Evolutionary conservation across 1,140 invertebrate species (phyloP).

Genomic region (Lethocerus indicus): DNA sequence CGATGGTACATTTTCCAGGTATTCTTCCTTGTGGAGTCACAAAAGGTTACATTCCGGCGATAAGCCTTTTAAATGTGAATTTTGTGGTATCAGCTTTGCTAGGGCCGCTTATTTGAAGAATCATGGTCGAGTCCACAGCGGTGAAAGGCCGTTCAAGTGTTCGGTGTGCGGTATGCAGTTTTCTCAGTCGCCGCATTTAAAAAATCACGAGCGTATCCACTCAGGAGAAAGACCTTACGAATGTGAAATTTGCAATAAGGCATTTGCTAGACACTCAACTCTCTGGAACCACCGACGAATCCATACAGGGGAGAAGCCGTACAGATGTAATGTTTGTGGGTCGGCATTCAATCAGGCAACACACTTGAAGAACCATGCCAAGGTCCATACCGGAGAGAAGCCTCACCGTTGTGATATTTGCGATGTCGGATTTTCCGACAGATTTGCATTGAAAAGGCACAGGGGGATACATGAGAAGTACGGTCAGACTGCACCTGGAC

Average conservation of each 20-base stretch:
- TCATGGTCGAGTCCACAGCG: constrained; percentile 62
- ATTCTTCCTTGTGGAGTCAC: constrained; percentile 71
- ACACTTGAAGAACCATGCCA: constrained; percentile 72
- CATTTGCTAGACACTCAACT: constrained; percentile 69
- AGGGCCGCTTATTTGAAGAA: constrained; percentile 84
- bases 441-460: constrained; percentile 60
- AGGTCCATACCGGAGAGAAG: constrained; percentile 30
- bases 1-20: constrained; percentile 37
- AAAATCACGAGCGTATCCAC: constrained; percentile 83
- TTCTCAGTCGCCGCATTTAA: constrained; percentile 71
- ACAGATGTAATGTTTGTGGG: constrained; percentile 65
- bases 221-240: constrained; percentile 79
- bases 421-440: constrained; percentile 68
- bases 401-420: constrained; percentile 54
- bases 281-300: constrained; percentile 85
- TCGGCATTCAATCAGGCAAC: constrained; percentile 73
- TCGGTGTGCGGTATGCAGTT: constrained; percentile 77
- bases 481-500: constrained; percentile 31
- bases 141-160: constrained; percentile 73
- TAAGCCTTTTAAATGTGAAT: constrained; percentile 81
- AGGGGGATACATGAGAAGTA: constrained; percentile 63
- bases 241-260: constrained; percentile 81
- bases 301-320: constrained; percentile 84
- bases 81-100: constrained; percentile 85
- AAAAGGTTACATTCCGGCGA: constrained; percentile 71